Evolutionary conservation across 2,888 invertebrate genomes (phyloP).

Genomic region (Stenoptilia bipunctidactyla): DNA sequence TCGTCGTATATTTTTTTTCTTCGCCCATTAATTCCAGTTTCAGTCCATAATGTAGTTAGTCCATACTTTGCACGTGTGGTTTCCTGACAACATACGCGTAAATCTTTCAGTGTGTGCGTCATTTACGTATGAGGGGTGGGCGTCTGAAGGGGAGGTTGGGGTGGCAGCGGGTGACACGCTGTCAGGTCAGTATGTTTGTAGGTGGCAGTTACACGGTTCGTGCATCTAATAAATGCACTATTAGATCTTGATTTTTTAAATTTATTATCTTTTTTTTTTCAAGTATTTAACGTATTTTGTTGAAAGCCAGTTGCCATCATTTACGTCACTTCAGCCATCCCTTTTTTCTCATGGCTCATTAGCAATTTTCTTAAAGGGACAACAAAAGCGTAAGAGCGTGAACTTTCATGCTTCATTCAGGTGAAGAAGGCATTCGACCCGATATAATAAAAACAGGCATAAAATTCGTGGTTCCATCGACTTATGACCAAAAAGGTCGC

Average conservation of each 20-base stretch:
- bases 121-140: background rate
- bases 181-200: slow-evolving; percentile 57
- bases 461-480: no score
- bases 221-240: no score
- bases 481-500: no score
- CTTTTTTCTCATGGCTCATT: slow-evolving; percentile 43
- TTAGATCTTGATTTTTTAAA: no score
- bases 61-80: slow-evolving; percentile 3
- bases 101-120: background rate
- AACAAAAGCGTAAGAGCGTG: slow-evolving; percentile 42
- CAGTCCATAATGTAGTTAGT: no score
- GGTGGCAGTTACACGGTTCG: slow-evolving; percentile 33
- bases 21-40: no score
- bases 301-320: no score
- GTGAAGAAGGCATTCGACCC: no score
- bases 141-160: background rate
- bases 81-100: background rate
- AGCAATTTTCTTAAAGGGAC: slow-evolving; percentile 51
- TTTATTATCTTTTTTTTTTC: no score
- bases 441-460: no score
- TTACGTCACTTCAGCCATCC: slow-evolving; percentile 30
- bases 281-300: no score
- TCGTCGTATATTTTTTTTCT: no score
- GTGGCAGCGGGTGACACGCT: slow-evolving; percentile 19
- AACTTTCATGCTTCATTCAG: slow-evolving; percentile 19